Conservation (phyloP, 2,113 vertebrate genomes). For the Odocoileus hemionus region DNA sequence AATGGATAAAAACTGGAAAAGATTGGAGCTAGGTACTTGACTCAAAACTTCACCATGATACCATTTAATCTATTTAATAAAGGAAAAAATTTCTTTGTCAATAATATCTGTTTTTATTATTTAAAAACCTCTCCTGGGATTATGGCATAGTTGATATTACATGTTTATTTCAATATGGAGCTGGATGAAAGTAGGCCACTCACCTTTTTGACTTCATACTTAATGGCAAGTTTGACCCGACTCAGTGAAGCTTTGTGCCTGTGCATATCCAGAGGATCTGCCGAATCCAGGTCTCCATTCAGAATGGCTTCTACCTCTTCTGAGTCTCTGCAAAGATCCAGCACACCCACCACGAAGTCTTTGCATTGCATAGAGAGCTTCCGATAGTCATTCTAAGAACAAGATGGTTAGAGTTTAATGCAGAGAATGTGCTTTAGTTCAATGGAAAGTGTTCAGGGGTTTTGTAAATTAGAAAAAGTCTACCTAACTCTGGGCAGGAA, state of each 20-base stretch:
- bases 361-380: constrained; percentile 95
- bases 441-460: background rate
- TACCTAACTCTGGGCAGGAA: background rate
- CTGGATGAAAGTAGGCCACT: background rate
- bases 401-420: constrained; percentile 1
- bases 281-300: constrained; percentile 85
- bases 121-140: background rate
- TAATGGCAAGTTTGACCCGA: constrained; percentile 91
- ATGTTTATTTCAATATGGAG: fast-evolving
- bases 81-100: background rate
- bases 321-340: constrained; percentile 90
- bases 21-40: background rate
- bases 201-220: constrained; percentile 94
- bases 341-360: constrained; percentile 91
- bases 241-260: constrained; percentile 85
- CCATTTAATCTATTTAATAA: background rate
- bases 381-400: constrained; percentile 89
- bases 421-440: background rate
- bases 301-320: constrained; percentile 92
- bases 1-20: background rate
- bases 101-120: background rate
- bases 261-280: constrained; percentile 80
- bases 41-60: background rate
- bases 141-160: background rate
- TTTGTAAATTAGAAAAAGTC: background rate